A percentile compares a stretch with the other conserved stretches of the same genome.
phyloP scores from a whole-genome alignment of 2,113 vertebrate species.

The Stigmatopora argus region DNA sequence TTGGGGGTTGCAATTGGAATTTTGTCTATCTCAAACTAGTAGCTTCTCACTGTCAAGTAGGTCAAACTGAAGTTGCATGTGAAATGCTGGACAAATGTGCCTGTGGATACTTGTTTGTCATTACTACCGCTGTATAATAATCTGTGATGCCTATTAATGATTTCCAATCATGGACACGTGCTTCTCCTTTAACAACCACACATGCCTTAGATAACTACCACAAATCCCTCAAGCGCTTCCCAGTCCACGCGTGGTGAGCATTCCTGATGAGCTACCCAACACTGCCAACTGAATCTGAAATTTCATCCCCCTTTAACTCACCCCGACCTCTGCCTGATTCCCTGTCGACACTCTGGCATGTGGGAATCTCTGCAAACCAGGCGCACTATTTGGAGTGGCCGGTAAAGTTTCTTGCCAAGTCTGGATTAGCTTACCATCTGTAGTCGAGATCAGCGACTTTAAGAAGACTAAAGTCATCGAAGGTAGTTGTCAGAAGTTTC shows the following conservation, averaged over 20 bases:
- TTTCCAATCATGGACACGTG: conserved; percentile 18
- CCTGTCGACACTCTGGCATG: neutral
- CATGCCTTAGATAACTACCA: conserved; percentile 37
- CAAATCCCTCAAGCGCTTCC: conserved; percentile 41
- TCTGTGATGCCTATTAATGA: conserved; percentile 17
- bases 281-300: conserved; percentile 64
- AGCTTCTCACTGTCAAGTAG: conserved; percentile 4
- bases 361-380: conserved; percentile 19
- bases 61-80: conserved; percentile 2
- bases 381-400: neutral
- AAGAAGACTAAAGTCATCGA: conserved; percentile 3
- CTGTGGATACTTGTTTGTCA: neutral
- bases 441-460: neutral
- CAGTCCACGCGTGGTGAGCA: conserved; percentile 48
- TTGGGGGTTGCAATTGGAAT: neutral
- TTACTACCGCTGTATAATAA: neutral
- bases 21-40: neutral
- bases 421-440: conserved; percentile 5
- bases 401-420: conserved; percentile 10
- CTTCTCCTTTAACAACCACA: conserved; percentile 4
- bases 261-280: conserved; percentile 52
- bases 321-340: neutral
- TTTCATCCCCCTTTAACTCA: conserved; percentile 49
- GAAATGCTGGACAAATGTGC: neutral
- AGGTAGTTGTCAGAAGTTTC: neutral